Base-by-base conservation (phyloP, 2,113 vertebrate species). In the Rhinoderma darwinii region DNA sequence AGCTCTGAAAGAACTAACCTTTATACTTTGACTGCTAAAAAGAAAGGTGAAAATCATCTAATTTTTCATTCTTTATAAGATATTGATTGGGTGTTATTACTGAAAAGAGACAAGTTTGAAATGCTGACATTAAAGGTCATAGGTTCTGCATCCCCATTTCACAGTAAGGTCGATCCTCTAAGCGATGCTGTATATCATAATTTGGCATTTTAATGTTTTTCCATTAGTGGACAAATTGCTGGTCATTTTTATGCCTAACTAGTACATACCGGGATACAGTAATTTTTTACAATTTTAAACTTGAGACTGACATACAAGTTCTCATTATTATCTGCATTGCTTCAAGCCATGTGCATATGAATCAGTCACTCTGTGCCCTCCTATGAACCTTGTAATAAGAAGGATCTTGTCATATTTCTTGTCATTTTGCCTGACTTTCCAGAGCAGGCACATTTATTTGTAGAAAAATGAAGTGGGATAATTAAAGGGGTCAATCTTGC, bases 181-280 rank as follows among this genome's bases (percentile, higher is more conserved):
- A 82, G 51, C 68, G 47, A 74, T 87, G 79, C 70, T 87, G 75
- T 87, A 87, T 82, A 87, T 87, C 86, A 87, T 82, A 82, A 87
- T 87, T 82, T 87, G 68, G 68, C 86, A 87, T 87, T 87, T 87
- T 87, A 87, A 82, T 82, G 78, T 82, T 87, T 87, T 87, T 87
- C 86, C 79, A 82, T 87, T 82, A 87, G 86, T 75, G 79, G 68
- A 75, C 68, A 87, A 87, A 87, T 82, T 87, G 79, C 86, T 63
- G 66, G 51, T 50, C 78, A 82, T 82, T 87, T 87, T 75, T 73
- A 75, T 87, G 70, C 79, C 86, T 87, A 87, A 87, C 86, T 82
- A 87, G 86, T 75, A 87, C 51, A 75, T 61, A 82, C 30, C 3
- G 50, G 37, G 59, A 56, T 74, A 44, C 39, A 61, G 68, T 59